Percentiles rank a stretch among this genome's conserved stretches.
These are phyloP conservation scores for Molossus molossus DNA, from an alignment of 2,797 vertebrate genomes.

Conservation along the genomic window DNA sequence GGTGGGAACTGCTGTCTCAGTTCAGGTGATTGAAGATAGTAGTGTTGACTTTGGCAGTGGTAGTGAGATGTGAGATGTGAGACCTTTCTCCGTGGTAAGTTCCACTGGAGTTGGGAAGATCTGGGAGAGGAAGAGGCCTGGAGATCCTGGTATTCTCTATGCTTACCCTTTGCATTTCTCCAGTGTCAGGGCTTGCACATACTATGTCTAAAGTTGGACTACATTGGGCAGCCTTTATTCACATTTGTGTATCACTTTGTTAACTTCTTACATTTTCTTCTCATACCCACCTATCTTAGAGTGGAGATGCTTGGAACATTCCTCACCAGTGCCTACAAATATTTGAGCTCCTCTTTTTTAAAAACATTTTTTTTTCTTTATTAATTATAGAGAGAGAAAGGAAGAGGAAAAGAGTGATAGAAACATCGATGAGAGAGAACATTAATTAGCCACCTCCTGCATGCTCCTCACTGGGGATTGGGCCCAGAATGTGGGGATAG, in stretches of 20 bases:
- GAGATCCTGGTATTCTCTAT: background rate
- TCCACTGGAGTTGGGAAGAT: background rate
- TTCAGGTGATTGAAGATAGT: background rate
- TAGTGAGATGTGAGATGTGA: background rate
- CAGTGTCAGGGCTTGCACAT: background rate
- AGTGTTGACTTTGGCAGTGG: background rate
- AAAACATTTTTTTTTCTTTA: no score
- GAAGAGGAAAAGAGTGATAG: no score
- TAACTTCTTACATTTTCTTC: background rate
- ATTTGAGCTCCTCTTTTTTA: conserved; percentile 51
- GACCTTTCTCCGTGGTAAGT: background rate
- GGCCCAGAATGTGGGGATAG: no score
- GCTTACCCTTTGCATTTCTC: background rate
- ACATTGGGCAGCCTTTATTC: background rate
- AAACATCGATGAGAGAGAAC: no score
- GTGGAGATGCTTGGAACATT: background rate
- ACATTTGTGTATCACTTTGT: background rate
- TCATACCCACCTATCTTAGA: background rate
- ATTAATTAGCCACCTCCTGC: no score
- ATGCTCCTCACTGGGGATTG: no score
- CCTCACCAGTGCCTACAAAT: background rate
- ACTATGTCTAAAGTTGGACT: background rate
- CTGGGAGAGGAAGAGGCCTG: background rate
- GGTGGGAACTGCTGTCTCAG: background rate
- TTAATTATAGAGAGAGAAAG: no score